Evolutionary conservation across 1,140 invertebrate species (phyloP).

Genomic region (Copidosoma floridanum): DNA sequence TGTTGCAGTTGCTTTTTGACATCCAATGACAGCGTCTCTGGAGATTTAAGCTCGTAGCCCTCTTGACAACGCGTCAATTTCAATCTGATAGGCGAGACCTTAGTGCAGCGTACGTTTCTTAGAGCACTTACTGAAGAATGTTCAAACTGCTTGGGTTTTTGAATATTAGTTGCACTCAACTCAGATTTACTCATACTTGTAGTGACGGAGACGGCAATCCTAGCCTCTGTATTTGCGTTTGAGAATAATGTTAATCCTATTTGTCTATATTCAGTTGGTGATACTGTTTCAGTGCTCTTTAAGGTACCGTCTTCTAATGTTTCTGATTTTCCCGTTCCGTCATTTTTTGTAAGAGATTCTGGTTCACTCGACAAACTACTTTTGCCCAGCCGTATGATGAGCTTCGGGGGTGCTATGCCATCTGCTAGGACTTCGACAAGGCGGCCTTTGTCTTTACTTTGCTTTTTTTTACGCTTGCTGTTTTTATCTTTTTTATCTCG

Average conservation of each 20-base stretch:
- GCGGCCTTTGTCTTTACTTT: constrained; percentile 61
- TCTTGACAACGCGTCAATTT: constrained; percentile 77
- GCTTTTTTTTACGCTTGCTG: constrained; percentile 62
- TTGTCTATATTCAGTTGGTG: too few relatives aligned
- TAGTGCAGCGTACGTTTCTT: constrained; percentile 63
- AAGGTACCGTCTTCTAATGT: constrained; percentile 38
- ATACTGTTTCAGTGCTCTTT: constrained; percentile 27
- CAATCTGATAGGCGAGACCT: constrained; percentile 75
- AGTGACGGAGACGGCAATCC: neutral
- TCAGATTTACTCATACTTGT: neutral
- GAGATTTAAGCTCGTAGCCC: constrained; percentile 62
- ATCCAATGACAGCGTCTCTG: constrained; percentile 26
- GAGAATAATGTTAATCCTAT: too few relatives aligned
- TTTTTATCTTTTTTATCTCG: constrained; percentile 65
- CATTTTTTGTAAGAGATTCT: too few relatives aligned
- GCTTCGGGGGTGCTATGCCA: constrained; percentile 64
- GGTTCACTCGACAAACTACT: constrained; percentile 24
- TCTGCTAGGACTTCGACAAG: constrained; percentile 65
- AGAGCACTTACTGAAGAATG: constrained; percentile 44
- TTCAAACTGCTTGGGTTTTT: constrained; percentile 40
- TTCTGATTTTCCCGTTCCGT: constrained; percentile 2
- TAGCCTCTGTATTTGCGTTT: too few relatives aligned
- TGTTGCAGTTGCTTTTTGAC: neutral
- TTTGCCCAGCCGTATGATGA: constrained; percentile 66
- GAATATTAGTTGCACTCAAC: neutral